Base-by-base conservation (phyloP, 1,140 invertebrate species). In the Hylaeus anthracinus region DNA sequence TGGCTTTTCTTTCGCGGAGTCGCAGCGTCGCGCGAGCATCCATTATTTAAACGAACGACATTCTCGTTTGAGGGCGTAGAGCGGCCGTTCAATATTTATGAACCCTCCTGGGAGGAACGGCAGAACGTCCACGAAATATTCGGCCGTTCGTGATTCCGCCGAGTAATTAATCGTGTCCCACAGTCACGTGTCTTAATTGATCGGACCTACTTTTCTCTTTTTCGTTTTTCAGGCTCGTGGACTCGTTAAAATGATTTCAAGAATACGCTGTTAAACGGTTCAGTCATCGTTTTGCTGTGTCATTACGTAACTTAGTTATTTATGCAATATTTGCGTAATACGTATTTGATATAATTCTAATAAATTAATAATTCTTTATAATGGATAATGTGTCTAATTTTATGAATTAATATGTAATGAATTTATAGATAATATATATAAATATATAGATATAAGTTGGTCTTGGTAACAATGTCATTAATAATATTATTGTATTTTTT, bases 21-120 rank as follows among this genome's bases (percentile, higher is more conserved):
- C 26, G 58, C 56, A n/a, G 12, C 58, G 58, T 55, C 39, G n/a
- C 0, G 45, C 51, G 12, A 43, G 53, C 72, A 60, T 65, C 58
- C 74, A 70, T 81, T 81, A 81, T 78, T 81, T 81, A 81, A 81
- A 56, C 66, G 60, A 70, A 77, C 73, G 66, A 58, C 26, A 41
- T 75, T 41, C 74, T 51, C 41, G 48, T 26, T 56, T n/a, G 66
- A 70, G 74, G 64, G 60, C 53, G 66, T 45, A 41, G 48, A 55
- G 10, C 63, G 15, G 37, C 41, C 64, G 6, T 70, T 81, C 37
- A 70, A 81, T 81, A 81, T 81, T 78, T 78, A 81, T 71, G 73
- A 77, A 69, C 14, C 58, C n/a, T n/a, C n/a, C 1, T 26, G 26
- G 10, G 10, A 6, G 51, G 56, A 71, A 60, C 41, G 39, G 48